These are phyloP conservation scores for Ranitomeya imitator DNA, from an alignment of 2,113 vertebrate genomes.

Conservation along the genomic window DNA sequence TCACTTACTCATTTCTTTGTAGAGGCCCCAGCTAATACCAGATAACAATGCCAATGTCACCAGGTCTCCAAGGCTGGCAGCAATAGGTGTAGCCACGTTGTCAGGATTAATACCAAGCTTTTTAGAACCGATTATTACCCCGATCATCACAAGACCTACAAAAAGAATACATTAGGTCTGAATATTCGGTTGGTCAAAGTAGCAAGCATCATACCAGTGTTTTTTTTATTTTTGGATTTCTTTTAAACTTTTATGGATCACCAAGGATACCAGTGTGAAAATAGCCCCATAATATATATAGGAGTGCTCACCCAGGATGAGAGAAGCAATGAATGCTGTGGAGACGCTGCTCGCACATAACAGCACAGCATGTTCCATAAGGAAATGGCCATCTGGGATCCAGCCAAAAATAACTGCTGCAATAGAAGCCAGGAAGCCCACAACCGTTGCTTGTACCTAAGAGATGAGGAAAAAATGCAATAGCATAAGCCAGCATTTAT, in stretches of 20 bases:
- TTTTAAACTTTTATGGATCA: too few relatives aligned
- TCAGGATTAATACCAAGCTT: slow-evolving; percentile 97
- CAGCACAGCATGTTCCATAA: slow-evolving; percentile 86
- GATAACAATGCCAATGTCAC: slow-evolving; percentile 95
- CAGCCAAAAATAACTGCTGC: slow-evolving; percentile 95
- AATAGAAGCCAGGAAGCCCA: slow-evolving; percentile 95
- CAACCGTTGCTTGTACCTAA: slow-evolving; percentile 97
- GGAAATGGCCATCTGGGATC: slow-evolving; percentile 96
- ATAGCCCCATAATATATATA: background rate
- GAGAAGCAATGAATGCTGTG: slow-evolving; percentile 94
- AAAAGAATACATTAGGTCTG: background rate
- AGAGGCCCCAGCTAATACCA: slow-evolving; percentile 93
- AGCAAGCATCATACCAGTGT: too few relatives aligned
- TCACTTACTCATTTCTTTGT: slow-evolving; percentile 86
- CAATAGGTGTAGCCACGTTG: slow-evolving; percentile 96
- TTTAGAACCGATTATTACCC: slow-evolving; percentile 92
- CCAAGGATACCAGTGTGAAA: background rate
- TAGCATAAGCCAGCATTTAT: background rate
- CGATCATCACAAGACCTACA: slow-evolving; percentile 95
- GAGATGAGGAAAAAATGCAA: fast-evolving
- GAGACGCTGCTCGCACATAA: slow-evolving; percentile 97
- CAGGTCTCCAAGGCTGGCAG: slow-evolving; percentile 95
- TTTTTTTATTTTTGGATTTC: too few relatives aligned
- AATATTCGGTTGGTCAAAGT: background rate
- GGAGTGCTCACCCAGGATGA: slow-evolving; percentile 83